Conservation (phyloP, 2,888 invertebrate genomes). For the Megaustenia siamemsis region DNA sequence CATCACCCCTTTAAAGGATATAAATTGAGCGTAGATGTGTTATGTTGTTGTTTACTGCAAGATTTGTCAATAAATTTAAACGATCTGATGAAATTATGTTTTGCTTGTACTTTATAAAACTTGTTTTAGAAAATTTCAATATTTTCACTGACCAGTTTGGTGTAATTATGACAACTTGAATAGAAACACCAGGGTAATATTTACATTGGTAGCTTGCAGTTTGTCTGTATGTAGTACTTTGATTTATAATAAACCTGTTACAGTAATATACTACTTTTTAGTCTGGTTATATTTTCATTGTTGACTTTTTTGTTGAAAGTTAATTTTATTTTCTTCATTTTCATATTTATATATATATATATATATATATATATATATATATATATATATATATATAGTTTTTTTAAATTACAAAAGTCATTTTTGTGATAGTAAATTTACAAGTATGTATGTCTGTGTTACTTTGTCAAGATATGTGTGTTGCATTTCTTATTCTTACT, state of each 20-base stretch:
- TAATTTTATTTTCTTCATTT: background rate
- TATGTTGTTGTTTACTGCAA: no score
- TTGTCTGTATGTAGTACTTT: background rate
- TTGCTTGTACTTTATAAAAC: background rate
- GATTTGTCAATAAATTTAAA: no score
- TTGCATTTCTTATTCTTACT: no score
- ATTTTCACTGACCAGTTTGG: background rate
- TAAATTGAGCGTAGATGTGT: no score
- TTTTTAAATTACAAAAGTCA: no score
- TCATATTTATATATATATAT: no score
- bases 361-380: no score
- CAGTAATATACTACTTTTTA: conserved; percentile 9
- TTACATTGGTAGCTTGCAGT: background rate
- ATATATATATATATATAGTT: no score
- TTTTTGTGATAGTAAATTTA: no score
- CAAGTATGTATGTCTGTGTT: no score
- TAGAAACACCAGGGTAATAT: background rate
- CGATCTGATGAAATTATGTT: background rate
- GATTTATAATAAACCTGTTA: conserved; percentile 32
- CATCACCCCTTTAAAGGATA: no score
- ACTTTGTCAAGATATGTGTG: no score
- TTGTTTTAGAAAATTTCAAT: background rate
- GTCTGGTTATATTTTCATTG: background rate
- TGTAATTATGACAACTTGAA: background rate
- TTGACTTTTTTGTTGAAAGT: background rate